These are phyloP conservation scores for Volucella zonaria DNA, from an alignment of 2,888 invertebrate species.

Conservation along the genomic window DNA sequence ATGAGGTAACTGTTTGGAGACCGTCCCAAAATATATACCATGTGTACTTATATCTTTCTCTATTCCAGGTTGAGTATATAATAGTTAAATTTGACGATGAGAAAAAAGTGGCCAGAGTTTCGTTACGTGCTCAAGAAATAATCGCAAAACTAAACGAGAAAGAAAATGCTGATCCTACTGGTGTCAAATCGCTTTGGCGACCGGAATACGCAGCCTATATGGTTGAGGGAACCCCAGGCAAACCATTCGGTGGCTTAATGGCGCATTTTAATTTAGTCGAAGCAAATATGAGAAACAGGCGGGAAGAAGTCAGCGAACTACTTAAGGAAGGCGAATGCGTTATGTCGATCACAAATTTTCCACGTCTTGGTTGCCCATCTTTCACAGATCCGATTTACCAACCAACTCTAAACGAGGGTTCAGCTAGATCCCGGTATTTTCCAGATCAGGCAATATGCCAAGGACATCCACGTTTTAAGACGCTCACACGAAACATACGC, in stretches of 20 bases:
- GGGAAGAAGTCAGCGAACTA: constrained; percentile 91
- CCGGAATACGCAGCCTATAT: constrained; percentile 99
- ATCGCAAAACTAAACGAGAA: constrained; percentile 91
- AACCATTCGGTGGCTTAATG: constrained; percentile 95
- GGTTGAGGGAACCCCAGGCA: constrained; percentile 99
- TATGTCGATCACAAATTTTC: constrained; percentile 96
- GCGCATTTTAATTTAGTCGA: constrained; percentile 99
- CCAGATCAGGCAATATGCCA: constrained; percentile 96
- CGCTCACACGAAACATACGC: constrained; percentile 96
- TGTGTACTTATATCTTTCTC: neutral
- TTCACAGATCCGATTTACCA: constrained; percentile 91
- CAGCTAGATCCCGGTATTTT: constrained; percentile 93
- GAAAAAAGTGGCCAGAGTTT: constrained; percentile 91
- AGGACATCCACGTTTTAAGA: constrained; percentile 98
- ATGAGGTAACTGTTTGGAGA: constrained; percentile 86
- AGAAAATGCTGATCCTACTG: constrained; percentile 89
- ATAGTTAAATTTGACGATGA: constrained; percentile 96
- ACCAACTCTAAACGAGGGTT: constrained; percentile 88
- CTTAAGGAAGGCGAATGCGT: constrained; percentile 91
- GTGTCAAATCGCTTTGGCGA: constrained; percentile 95
- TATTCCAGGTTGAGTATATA: constrained; percentile 93
- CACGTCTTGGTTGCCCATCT: constrained; percentile 93
- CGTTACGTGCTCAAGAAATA: constrained; percentile 92
- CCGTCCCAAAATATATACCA: neutral
- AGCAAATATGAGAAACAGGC: constrained; percentile 94